These are phyloP conservation scores for Coptodon bakossiorum DNA, from an alignment of 2,113 vertebrate species.

Conservation along the genomic window DNA sequence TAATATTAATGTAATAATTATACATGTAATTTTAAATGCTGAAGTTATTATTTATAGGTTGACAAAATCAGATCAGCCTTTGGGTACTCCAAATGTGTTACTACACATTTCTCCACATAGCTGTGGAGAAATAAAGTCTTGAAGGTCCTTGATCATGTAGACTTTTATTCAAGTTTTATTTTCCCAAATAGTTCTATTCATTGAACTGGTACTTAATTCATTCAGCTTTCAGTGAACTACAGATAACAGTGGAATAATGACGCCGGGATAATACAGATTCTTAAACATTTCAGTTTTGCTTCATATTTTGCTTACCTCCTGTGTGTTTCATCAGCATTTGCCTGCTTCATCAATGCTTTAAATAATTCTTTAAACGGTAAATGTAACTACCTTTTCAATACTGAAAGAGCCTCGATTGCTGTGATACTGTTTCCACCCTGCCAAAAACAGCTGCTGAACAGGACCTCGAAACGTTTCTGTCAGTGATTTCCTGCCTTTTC, in stretches of 20 bases:
- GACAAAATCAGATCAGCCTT: not conserved
- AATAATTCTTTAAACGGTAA: not conserved
- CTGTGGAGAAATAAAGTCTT: not conserved
- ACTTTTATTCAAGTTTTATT: not conserved
- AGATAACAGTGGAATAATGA: not conserved
- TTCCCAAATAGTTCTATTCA: not conserved
- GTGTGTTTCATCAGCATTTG: not conserved
- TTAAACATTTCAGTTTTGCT: not conserved
- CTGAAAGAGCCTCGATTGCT: not conserved
- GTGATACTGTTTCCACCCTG: not conserved
- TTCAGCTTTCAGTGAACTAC: not conserved
- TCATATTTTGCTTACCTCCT: not conserved
- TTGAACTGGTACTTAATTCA: not conserved
- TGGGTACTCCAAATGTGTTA: not conserved
- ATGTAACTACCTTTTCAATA: not conserved
- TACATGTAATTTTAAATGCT: not conserved
- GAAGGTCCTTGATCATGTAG: not conserved
- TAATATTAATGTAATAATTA: not conserved
- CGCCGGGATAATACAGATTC: not conserved
- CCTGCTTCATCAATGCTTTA: not conserved
- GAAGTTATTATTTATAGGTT: not conserved
- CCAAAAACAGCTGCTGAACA: not conserved
- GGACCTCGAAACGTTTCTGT: not conserved
- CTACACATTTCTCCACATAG: not conserved
- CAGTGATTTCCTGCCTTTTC: constrained; percentile 8